Base-by-base conservation (phyloP, 2,888 invertebrate genomes). In the Drosophila tripunctata region DNA sequence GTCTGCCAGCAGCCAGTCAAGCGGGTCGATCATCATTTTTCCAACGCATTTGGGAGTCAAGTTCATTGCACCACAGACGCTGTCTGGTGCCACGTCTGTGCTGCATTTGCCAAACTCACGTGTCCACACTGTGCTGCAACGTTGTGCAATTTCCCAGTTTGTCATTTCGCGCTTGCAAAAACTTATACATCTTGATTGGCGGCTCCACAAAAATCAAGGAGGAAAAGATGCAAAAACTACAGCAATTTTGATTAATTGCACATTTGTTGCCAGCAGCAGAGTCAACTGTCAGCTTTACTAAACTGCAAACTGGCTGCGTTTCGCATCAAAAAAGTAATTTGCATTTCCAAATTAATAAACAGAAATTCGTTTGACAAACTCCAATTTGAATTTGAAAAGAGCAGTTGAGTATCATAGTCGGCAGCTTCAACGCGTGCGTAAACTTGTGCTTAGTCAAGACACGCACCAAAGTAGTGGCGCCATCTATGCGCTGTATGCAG, bases 181-280 rank as follows among this genome's bases (percentile, higher is more conserved):
- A 82, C n/a, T 73, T 76, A 79, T 86, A 77, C 69, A 86, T 82
- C 74, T 76, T 79, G 80, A 85, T 85, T 80, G 79, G 57, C 71
- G 50, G 44, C 54, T 52, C 55, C 3, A 27, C 15, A 45, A 33
- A 60, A 27, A 51, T 17, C 27, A 31, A 48, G 12, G 24, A 43
- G 40, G 51, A 56, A 52, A 55, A 66, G 43, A 21, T 50, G 12
- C 22, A 22, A 47, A 27, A 54, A 19, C 27, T 40, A 12, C 48
- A 62, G 69, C 82, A 66, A 65, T 64, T 74, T 82, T 86, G 81
- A 86, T 86, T 82, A 76, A 82, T 82, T 72, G 66, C 64, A 24
- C 52, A 56, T 60, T 67, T 74, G 57, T 67, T 74, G 57, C 56
- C 40, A 57, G 57, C 65, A 68, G 63, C 70, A 58, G 15, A 51